These are phyloP conservation scores for Myodes glareolus DNA, from an alignment of 2,113 vertebrate species.

Conservation along the genomic window DNA sequence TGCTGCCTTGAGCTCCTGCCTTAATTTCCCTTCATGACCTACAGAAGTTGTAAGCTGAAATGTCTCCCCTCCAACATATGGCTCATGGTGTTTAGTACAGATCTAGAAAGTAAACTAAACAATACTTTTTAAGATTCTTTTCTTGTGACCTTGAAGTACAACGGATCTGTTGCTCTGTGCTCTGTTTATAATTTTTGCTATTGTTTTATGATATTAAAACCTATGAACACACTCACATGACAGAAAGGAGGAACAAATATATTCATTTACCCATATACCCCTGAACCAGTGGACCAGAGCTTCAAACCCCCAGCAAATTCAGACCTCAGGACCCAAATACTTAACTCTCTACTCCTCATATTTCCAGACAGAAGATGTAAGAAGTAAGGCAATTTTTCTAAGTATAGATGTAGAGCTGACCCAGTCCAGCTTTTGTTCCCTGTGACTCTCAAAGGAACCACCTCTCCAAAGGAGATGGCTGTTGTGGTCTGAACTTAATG, in stretches of 20 bases:
- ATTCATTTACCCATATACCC: neutral
- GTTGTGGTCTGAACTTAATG: neutral
- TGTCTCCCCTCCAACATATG: neutral
- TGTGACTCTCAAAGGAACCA: neutral
- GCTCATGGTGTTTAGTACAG: neutral
- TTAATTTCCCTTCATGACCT: neutral
- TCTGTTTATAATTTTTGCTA: neutral
- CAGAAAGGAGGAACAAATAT: neutral
- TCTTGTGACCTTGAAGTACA: slow-evolving; percentile 28
- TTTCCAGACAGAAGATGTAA: neutral
- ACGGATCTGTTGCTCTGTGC: neutral
- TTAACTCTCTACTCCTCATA: neutral
- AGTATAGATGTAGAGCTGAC: neutral
- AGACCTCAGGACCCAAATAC: neutral
- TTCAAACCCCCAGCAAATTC: neutral
- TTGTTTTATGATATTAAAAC: neutral
- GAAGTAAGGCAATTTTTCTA: neutral
- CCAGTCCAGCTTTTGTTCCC: neutral
- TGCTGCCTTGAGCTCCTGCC: neutral
- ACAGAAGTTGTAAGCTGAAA: neutral
- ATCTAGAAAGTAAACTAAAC: neutral
- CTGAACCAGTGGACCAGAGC: neutral
- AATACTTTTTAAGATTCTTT: neutral
- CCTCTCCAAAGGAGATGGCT: neutral
- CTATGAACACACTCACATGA: neutral